These are phyloP conservation scores for Tetramorium parvispinum DNA, from an alignment of 1,140 invertebrate genomes.

Conservation along the genomic window DNA sequence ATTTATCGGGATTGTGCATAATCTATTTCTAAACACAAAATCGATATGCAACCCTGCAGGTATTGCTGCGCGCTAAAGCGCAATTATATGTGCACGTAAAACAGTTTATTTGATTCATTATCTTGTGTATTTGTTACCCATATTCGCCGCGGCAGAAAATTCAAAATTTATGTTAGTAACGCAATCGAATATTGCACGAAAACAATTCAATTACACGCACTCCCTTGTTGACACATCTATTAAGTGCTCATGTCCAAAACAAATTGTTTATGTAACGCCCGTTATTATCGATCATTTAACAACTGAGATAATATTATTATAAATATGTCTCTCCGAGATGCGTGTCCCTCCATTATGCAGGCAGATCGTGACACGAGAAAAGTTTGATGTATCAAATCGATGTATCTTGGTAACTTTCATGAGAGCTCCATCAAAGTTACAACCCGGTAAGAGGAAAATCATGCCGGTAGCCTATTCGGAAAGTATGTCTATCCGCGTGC, in stretches of 20 bases:
- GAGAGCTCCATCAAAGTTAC: conserved; percentile 40
- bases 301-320: background rate
- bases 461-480: conserved; percentile 32
- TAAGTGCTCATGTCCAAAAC: background rate
- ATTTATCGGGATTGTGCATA: background rate
- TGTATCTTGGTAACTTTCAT: conserved; percentile 38
- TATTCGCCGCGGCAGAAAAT: background rate
- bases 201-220: background rate
- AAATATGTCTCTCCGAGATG: background rate
- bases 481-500: conserved; percentile 42
- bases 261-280: background rate
- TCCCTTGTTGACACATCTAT: background rate
- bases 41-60: background rate
- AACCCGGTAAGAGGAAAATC: conserved; percentile 42
- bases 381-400: conserved; percentile 23
- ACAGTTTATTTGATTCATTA: conserved; percentile 2
- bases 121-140: background rate
- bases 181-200: background rate
- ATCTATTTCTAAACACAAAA: conserved; percentile 8
- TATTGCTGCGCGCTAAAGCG: background rate
- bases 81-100: background rate
- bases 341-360: background rate
- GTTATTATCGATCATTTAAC: background rate
- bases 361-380: background rate
- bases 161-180: background rate